Evolutionary conservation across 2,797 vertebrate species (phyloP).

Genomic region (Acestrorhynchus altus): DNA sequence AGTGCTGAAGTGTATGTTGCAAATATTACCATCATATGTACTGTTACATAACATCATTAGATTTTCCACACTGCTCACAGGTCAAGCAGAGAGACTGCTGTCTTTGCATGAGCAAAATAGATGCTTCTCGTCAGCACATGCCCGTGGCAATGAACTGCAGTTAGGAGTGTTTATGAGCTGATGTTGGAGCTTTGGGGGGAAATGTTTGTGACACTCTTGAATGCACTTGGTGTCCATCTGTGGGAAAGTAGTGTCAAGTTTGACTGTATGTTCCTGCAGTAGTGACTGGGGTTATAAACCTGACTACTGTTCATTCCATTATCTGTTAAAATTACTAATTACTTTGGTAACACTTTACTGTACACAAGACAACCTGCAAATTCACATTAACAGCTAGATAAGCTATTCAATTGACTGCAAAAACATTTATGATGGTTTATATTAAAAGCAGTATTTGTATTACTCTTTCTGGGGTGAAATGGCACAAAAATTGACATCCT

Average conservation of each 20-base stretch:
- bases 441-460: too few species aligned
- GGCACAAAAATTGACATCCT: too few species aligned
- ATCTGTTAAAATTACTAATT: too few species aligned
- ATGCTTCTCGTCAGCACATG: constrained; percentile 17
- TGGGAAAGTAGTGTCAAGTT: background rate
- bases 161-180: background rate
- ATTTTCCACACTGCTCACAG: background rate
- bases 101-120: constrained; percentile 5
- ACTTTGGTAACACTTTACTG: too few species aligned
- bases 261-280: background rate
- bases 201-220: background rate
- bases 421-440: too few species aligned
- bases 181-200: background rate
- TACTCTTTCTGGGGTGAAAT: too few species aligned
- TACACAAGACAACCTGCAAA: too few species aligned
- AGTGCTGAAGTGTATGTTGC: background rate
- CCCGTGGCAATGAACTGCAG: background rate
- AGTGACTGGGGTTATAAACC: background rate
- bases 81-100: background rate
- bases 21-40: constrained; percentile 7
- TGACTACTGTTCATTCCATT: background rate
- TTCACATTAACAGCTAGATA: too few species aligned
- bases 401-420: too few species aligned
- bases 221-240: background rate
- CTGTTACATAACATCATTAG: constrained; percentile 10